phyloP scores from a whole-genome alignment of 2,888 invertebrate genomes.

The Watsonalla binaria region DNA sequence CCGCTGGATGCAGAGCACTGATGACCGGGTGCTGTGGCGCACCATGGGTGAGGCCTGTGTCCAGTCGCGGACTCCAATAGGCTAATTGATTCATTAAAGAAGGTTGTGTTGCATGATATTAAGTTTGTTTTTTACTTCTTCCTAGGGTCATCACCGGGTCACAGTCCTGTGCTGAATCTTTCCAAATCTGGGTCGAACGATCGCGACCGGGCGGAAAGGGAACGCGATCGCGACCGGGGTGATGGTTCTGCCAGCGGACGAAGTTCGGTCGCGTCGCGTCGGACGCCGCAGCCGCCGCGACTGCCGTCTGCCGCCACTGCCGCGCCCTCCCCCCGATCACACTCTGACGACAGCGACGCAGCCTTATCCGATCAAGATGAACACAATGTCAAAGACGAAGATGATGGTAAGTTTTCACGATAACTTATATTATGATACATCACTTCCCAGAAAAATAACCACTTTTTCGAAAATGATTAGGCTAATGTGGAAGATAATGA shows the following conservation, averaged over 20 bases:
- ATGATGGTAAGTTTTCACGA: constrained; percentile 80
- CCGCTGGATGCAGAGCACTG: no score
- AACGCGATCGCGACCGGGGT: constrained; percentile 74
- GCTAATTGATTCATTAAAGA: neutral
- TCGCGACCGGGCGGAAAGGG: constrained; percentile 80
- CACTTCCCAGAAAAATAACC: no score
- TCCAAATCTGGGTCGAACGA: constrained; percentile 92
- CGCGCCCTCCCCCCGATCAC: constrained; percentile 83
- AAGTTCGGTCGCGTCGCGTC: constrained; percentile 80
- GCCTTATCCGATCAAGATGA: constrained; percentile 93
- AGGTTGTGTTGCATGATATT: no score
- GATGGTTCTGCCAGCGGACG: constrained; percentile 74
- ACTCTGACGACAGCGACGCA: constrained; percentile 89
- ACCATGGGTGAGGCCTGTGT: no score
- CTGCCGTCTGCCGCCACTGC: constrained; percentile 77
- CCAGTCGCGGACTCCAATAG: no score
- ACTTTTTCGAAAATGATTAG: no score
- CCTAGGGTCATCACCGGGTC: constrained; percentile 90
- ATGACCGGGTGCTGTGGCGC: no score
- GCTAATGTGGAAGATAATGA: no score
- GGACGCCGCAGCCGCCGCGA: constrained; percentile 78
- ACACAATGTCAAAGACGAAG: constrained; percentile 89
- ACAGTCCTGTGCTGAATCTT: constrained; percentile 94
- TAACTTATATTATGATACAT: no score
- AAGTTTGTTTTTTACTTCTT: neutral